Percentiles rank a stretch among this genome's conserved stretches.
Evolutionary conservation across 2,797 vertebrate species (phyloP).

Genomic region (Acipenser oxyrinchus): DNA sequence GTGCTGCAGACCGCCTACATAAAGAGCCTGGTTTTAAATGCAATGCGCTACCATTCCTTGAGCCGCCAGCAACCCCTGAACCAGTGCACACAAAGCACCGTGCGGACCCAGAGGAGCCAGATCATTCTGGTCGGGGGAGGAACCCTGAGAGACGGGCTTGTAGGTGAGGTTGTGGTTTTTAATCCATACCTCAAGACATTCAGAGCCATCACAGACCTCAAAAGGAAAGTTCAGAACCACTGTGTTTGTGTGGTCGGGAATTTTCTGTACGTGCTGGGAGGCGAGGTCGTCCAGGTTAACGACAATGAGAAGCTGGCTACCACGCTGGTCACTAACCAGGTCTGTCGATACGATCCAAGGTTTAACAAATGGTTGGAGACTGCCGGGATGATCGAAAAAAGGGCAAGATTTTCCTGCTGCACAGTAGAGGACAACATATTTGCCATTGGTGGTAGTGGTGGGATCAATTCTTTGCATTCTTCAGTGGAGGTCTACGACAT

Average conservation of each 20-base stretch:
- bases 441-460: slow-evolving; percentile 70
- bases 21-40: slow-evolving; percentile 75
- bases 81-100: slow-evolving; percentile 67
- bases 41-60: slow-evolving; percentile 76
- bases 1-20: slow-evolving; percentile 67
- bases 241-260: slow-evolving; percentile 75
- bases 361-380: slow-evolving; percentile 70
- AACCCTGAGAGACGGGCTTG: slow-evolving; percentile 44
- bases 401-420: slow-evolving; percentile 79
- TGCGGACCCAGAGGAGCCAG: slow-evolving; percentile 59
- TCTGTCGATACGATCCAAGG: slow-evolving; percentile 82
- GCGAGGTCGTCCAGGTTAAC: slow-evolving; percentile 54
- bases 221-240: slow-evolving; percentile 60
- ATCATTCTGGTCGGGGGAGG: slow-evolving; percentile 78
- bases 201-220: slow-evolving; percentile 50
- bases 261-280: slow-evolving; percentile 84
- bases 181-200: slow-evolving; percentile 68
- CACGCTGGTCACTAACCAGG: slow-evolving; percentile 54
- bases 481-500: slow-evolving; percentile 82
- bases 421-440: slow-evolving; percentile 63
- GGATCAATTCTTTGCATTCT: slow-evolving; percentile 42
- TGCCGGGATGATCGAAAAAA: slow-evolving; percentile 67
- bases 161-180: slow-evolving; percentile 64
- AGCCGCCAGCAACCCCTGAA: slow-evolving; percentile 67
- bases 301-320: slow-evolving; percentile 34